Conservation (phyloP, 2,113 vertebrate genomes). For the Dipodomys stephensi region DNA sequence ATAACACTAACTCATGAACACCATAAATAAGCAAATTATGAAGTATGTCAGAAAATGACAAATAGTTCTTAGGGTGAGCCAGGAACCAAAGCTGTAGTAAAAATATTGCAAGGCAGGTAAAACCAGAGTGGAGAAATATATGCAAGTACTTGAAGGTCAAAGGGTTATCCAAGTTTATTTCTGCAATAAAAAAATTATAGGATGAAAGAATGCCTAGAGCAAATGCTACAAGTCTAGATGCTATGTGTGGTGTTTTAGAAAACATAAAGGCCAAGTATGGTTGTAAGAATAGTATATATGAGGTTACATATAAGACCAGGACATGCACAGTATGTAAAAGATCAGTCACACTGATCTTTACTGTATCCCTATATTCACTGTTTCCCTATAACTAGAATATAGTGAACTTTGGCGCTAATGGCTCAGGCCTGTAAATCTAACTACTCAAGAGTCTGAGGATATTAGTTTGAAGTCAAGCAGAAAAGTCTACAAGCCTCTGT, state of each 20-base stretch:
- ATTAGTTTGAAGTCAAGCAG: no score
- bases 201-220: neutral
- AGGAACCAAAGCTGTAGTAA: no score
- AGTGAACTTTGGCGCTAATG: no score
- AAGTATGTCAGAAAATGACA: neutral
- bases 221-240: neutral
- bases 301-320: neutral
- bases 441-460: no score
- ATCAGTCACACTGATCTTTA: neutral
- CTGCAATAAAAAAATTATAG: neutral
- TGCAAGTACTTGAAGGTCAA: neutral
- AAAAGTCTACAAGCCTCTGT: no score
- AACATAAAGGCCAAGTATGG: neutral
- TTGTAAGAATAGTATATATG: neutral
- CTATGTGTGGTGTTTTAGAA: neutral
- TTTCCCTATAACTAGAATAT: neutral
- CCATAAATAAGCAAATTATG: neutral
- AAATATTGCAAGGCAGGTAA: neutral
- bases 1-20: neutral
- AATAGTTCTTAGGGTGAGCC: no score
- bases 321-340: neutral
- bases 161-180: neutral
- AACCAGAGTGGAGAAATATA: neutral
- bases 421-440: no score
- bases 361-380: slow-evolving; percentile 2